Conservation (phyloP, 2,888 invertebrate genomes). For the Andrena chrysosceles region DNA sequence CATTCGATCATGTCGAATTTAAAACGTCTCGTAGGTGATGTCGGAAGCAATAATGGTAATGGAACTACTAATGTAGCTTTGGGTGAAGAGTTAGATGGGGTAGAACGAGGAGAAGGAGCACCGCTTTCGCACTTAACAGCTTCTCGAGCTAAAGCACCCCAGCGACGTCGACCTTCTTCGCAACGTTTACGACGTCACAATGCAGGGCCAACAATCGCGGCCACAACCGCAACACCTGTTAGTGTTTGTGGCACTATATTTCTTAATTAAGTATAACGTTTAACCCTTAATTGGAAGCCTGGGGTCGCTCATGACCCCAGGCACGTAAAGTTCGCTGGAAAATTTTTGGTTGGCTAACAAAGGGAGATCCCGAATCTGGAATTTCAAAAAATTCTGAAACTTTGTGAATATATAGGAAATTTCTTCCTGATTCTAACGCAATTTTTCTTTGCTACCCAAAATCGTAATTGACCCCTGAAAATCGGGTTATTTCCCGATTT, state of each 20-base stretch:
- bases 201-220: slow-evolving; percentile 61
- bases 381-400: too few relatives aligned
- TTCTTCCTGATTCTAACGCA: too few relatives aligned
- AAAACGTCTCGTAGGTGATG: slow-evolving; percentile 78
- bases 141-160: slow-evolving; percentile 88
- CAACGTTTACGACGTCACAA: slow-evolving; percentile 79
- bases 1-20: slow-evolving; percentile 77
- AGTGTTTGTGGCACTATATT: slow-evolving; percentile 25
- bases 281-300: too few relatives aligned
- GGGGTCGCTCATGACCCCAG: too few relatives aligned
- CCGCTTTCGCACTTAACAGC: slow-evolving; percentile 86
- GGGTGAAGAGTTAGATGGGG: slow-evolving; percentile 85
- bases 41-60: slow-evolving; percentile 68
- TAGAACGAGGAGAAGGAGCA: slow-evolving; percentile 84
- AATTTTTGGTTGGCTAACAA: too few relatives aligned
- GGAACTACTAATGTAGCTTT: slow-evolving; percentile 69
- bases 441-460: too few relatives aligned
- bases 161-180: slow-evolving; percentile 89
- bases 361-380: too few relatives aligned
- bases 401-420: too few relatives aligned
- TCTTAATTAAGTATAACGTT: too few relatives aligned
- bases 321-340: too few relatives aligned
- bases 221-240: slow-evolving; percentile 47
- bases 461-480: too few relatives aligned
- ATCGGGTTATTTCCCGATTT: too few relatives aligned